Evolutionary conservation across 1,140 invertebrate genomes (phyloP).

Genomic region (Xylocopa sonorina): DNA sequence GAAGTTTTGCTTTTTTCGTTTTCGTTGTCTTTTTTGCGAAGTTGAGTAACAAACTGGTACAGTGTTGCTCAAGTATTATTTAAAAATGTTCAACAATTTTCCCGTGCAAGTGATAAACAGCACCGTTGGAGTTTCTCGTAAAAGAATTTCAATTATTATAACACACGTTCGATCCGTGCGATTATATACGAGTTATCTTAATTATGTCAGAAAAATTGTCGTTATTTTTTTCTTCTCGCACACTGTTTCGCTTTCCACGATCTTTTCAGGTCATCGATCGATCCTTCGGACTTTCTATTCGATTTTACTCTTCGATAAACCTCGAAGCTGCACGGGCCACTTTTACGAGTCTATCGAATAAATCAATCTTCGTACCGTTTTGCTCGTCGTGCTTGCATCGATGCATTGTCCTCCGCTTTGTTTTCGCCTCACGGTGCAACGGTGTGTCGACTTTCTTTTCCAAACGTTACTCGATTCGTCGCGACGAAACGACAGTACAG

Average conservation of each 20-base stretch:
- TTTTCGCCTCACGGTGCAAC: not conserved
- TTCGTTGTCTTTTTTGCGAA: no score
- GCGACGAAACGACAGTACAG: not conserved
- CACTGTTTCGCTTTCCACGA: not conserved
- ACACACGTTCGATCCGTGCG: no score
- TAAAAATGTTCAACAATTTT: no score
- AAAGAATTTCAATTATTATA: not conserved
- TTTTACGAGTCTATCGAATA: constrained; percentile 37
- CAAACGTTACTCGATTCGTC: not conserved
- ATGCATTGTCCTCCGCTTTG: not conserved
- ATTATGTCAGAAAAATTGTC: no score
- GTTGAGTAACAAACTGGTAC: no score
- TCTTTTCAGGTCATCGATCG: not conserved
- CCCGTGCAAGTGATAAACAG: no score
- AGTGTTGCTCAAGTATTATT: no score
- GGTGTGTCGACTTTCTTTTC: not conserved
- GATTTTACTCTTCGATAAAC: constrained; percentile 3
- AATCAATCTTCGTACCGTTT: not conserved
- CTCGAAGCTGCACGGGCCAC: not conserved
- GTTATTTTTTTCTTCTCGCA: no score
- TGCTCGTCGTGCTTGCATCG: not conserved
- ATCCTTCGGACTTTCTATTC: not conserved
- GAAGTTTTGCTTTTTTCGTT: no score
- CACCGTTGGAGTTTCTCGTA: no score
- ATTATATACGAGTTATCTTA: no score